Percentiles rank a stretch among this genome's conserved stretches.
Conservation (phyloP, 2,888 invertebrate species). For the Gerosis bhagava region DNA sequence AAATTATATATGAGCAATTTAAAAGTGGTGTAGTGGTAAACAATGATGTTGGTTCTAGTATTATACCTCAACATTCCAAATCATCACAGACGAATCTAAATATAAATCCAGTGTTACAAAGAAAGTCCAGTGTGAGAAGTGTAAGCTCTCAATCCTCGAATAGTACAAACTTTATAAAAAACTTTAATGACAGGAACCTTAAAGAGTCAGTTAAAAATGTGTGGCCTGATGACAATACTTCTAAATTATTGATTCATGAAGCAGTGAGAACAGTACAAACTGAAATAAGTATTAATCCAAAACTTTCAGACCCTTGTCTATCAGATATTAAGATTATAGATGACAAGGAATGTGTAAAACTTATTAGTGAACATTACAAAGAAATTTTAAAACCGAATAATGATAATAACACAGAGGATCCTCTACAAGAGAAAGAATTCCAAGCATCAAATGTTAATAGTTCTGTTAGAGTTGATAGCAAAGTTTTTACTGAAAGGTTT, state of each 20-base stretch:
- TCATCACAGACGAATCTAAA: conserved; percentile 60
- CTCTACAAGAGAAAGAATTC: neutral
- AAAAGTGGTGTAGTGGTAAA: neutral
- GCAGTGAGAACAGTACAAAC: conserved; percentile 66
- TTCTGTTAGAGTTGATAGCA: conserved; percentile 13
- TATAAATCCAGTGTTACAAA: conserved; percentile 43
- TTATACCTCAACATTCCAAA: conserved; percentile 42
- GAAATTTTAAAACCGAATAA: conserved; percentile 36
- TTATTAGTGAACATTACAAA: conserved; percentile 51
- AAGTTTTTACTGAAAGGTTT: conserved; percentile 10
- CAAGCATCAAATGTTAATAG: conserved; percentile 8
- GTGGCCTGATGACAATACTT: neutral
- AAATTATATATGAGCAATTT: no score
- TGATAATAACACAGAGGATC: conserved; percentile 18
- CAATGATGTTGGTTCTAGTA: conserved; percentile 23
- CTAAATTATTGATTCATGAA: conserved; percentile 39
- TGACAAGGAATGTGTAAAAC: conserved; percentile 47
- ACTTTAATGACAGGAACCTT: neutral
- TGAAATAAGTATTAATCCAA: conserved; percentile 70
- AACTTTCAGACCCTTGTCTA: conserved; percentile 62
- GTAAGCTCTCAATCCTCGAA: conserved; percentile 34
- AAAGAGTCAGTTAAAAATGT: conserved; percentile 20
- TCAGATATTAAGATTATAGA: conserved; percentile 60
- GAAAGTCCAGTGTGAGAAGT: conserved; percentile 37
- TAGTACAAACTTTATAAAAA: conserved; percentile 9